Base-by-base conservation (phyloP, 2,113 vertebrate species). In the Tilapia sparmanii region DNA sequence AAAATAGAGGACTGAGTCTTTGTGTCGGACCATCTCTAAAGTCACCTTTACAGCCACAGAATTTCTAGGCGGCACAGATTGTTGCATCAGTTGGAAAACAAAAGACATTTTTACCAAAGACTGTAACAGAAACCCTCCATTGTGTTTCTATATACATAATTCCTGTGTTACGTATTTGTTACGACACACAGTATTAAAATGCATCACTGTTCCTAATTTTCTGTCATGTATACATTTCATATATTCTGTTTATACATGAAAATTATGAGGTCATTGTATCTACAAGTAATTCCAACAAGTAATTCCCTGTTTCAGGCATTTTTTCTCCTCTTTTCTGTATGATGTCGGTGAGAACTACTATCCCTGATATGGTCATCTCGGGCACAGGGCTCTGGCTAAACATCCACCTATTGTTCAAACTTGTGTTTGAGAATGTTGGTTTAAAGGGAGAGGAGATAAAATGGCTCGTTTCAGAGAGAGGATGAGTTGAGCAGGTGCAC, bases 401-500 rank as follows among this genome's bases (percentile, higher is more conserved):
- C 40, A 5, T 26, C 68, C 40, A 76, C 24, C 15, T 47, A 7
- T 29, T 47, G 68, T 29, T 78, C 42, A 50, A 5, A 78, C 71
- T 29, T 50, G 71, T 47, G 68, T 47, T 47, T 47, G 16, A 50
- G 24, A 47, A 76, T 11, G 24, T 76, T 3, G 16, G 24, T 15
- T 76, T 76, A 1, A 76, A 19, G 1, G 15, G 42, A 76, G 42
- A 47, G 24, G 6, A 76, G 4, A 47, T 76, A 47, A 47, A 47
- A 45, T 11, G 40, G 0, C 35, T 42, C 4, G 2, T 47, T 11
- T 76, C 15, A 47, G 24, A 29, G 40, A n/a, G 19, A 10, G 8
- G 8, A 52, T 53, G 19, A 53, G n/a, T 53, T 53, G 19, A 76
- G 40, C 40, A 76, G 6, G 40, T 76, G 68, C 68, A 76, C 15